These are phyloP conservation scores for Eriosoma lanigerum DNA, from an alignment of 1,140 invertebrate species.

Conservation along the genomic window DNA sequence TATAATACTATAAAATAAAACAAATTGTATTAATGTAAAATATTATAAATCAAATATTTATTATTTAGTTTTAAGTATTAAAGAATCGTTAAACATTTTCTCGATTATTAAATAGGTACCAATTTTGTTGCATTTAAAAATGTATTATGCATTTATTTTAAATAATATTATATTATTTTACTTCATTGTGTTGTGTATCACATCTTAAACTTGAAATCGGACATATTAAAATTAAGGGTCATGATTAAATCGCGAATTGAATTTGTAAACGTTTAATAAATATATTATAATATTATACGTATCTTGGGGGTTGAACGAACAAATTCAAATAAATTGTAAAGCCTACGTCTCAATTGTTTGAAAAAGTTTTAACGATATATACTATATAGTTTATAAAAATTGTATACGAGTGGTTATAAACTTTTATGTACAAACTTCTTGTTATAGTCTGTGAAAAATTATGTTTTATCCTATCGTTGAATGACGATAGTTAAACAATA, in stretches of 20 bases:
- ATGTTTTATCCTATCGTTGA: neutral
- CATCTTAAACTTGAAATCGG: no score
- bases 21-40: no score
- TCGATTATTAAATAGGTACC: neutral
- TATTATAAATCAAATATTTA: no score
- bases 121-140: neutral
- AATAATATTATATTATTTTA: neutral
- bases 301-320: neutral
- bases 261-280: slow-evolving; percentile 19
- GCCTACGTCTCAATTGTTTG: slow-evolving; percentile 17
- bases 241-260: slow-evolving; percentile 23
- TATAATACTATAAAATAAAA: no score
- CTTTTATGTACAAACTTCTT: slow-evolving; percentile 27
- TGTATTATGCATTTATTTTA: neutral
- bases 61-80: slow-evolving; percentile 36
- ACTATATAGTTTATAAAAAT: slow-evolving; percentile 11
- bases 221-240: no score
- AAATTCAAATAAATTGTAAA: slow-evolving; percentile 13
- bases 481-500: neutral
- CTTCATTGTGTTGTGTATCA: no score
- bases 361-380: slow-evolving; percentile 33
- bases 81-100: slow-evolving; percentile 14
- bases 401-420: slow-evolving; percentile 27
- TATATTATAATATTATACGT: neutral
- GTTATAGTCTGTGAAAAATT: slow-evolving; percentile 25